Evolutionary conservation across 2,888 invertebrate species (phyloP), one percentile per base, ranked within the genome.

Genomic region (Mesochorus sp.): DNA sequence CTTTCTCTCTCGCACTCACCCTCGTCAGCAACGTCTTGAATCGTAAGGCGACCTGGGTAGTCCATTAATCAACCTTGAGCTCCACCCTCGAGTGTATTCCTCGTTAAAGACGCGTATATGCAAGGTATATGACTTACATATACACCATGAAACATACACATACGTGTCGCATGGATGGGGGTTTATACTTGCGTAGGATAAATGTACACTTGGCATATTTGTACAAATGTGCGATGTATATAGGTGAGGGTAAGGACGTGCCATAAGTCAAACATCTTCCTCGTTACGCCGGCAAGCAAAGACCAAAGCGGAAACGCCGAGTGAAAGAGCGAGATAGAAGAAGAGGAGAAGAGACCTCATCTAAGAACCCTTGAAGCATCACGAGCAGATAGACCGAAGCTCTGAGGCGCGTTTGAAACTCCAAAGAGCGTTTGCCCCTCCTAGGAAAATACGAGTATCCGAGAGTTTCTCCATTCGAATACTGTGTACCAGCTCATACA

Each of bases 211-310:
- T 14, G 31, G 34, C 19, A 21, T 44, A 19, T n/a, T 14, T 10
- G 17, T 67, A 31, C 17, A 55, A 26, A 26, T 28, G 10, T 26
- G 3, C 49, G 31, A 10, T 37, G 24, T 39, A 17, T 39, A 26
- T 44, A 24, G 28, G 57, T 34, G 21, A 31, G 49, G 31, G 55
- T 62, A 42, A 62, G 44, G 39, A 59, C 37, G 47, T 67, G 49
- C 39, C 64, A 64, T 73, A 73, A 78, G 68, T 70, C 77, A 73
- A 73, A 73, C 77, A 77, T 73, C 73, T 57, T 49, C 49, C 77
- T 77, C 77, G 77, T 77, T 77, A 77, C 67, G 39, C 55, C 5
- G 26, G 42, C 34, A 19, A 21, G n/a, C n/a, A 57, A 49, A 66
- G 47, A 49, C 51, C 49, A 57, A 62, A 55, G 42, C 55, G 62